Conservation (phyloP, 2,113 vertebrate genomes). For the Phasianus colchicus region DNA sequence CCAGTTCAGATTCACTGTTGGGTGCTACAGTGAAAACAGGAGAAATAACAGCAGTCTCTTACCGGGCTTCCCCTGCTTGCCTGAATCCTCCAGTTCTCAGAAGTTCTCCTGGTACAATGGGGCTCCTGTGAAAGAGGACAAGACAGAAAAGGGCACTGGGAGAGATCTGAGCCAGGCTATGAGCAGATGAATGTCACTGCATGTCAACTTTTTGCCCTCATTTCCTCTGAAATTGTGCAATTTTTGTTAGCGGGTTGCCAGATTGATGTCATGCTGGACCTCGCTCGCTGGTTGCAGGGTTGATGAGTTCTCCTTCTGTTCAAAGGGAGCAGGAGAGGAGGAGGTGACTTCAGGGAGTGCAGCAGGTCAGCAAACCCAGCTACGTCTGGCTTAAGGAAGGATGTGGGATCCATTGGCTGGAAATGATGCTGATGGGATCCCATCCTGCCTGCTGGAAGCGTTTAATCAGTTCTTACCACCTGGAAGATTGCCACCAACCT, state of each 20-base stretch:
- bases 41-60: neutral
- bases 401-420: fast-evolving
- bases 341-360: neutral
- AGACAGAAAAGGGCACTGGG: neutral
- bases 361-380: neutral
- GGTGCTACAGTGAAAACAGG: neutral
- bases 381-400: fast-evolving
- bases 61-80: neutral
- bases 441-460: neutral
- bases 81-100: neutral
- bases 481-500: neutral
- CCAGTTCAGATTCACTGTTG: neutral
- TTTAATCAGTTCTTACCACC: neutral
- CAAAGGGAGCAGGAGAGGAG: neutral
- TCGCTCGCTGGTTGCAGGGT: neutral
- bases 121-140: neutral
- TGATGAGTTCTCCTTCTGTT: neutral
- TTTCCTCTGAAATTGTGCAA: neutral
- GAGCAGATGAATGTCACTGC: neutral
- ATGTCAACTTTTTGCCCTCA: neutral
- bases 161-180: neutral
- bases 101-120: neutral
- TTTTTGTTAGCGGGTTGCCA: neutral
- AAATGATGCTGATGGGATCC: neutral
- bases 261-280: neutral